Percentiles rank a stretch among this genome's conserved stretches.
Evolutionary conservation across 2,113 vertebrate genomes (phyloP).

Genomic region (Melanostigma gelatinosum): DNA sequence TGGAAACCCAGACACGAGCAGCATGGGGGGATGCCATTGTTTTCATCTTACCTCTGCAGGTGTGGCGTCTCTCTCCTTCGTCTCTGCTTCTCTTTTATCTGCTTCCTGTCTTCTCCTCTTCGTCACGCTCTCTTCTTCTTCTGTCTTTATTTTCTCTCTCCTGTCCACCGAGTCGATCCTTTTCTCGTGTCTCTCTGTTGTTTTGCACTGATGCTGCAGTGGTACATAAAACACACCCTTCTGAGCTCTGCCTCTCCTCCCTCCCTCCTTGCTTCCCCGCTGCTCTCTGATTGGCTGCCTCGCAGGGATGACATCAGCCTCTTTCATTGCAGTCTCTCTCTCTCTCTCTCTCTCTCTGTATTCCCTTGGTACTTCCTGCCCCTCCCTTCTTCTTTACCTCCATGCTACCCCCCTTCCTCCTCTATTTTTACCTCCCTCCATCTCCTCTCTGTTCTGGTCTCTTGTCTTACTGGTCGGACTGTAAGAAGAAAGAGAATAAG

Average conservation of each 20-base stretch:
- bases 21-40: slow-evolving; percentile 35
- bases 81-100: background rate
- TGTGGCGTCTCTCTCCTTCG: slow-evolving; percentile 4
- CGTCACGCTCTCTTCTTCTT: background rate
- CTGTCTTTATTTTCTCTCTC: slow-evolving; percentile 5
- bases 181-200: slow-evolving; percentile 24
- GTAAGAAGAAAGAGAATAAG: background rate
- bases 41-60: slow-evolving; percentile 66
- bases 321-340: slow-evolving; percentile 40
- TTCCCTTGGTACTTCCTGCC: slow-evolving; percentile 52
- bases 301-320: slow-evolving; percentile 75
- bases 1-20: slow-evolving; percentile 12
- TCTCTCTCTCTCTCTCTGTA: slow-evolving; percentile 40
- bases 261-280: slow-evolving; percentile 44
- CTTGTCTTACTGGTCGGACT: slow-evolving; percentile 2
- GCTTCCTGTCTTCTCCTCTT: background rate
- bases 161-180: slow-evolving; percentile 24
- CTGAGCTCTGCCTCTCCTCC: slow-evolving; percentile 59
- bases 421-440: slow-evolving; percentile 41
- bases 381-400: slow-evolving; percentile 57
- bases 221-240: slow-evolving; percentile 78
- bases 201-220: slow-evolving; percentile 74
- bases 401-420: slow-evolving; percentile 11
- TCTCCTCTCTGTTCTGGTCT: slow-evolving; percentile 25
- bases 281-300: slow-evolving; percentile 66